Evolutionary conservation across 1,140 invertebrate species (phyloP).

Genomic region (Metopolophium dirhodum): DNA sequence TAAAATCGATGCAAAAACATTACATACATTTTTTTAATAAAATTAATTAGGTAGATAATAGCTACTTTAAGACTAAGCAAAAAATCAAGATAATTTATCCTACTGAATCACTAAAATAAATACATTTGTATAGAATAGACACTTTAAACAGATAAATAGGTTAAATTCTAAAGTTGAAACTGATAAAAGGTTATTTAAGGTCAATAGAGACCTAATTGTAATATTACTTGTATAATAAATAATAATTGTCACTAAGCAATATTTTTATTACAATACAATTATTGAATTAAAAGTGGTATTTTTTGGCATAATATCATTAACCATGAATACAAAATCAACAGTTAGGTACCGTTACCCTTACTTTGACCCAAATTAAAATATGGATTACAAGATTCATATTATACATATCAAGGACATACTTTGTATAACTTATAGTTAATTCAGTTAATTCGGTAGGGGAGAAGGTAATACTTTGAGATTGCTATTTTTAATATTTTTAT

Average conservation of each 20-base stretch:
- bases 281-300: background rate
- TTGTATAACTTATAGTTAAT: background rate
- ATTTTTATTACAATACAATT: background rate
- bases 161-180: background rate
- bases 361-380: background rate
- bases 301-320: background rate
- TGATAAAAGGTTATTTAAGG: background rate
- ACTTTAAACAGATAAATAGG: background rate
- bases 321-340: background rate
- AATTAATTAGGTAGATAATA: background rate
- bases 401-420: background rate
- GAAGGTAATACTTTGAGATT: background rate
- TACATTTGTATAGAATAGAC: constrained; percentile 2
- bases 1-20: background rate
- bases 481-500: background rate
- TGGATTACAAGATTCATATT: background rate
- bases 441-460: background rate
- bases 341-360: background rate
- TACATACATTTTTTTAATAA: background rate
- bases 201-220: background rate
- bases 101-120: background rate
- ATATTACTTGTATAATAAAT: background rate
- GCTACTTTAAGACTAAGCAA: background rate
- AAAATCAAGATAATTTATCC: background rate
- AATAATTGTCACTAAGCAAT: background rate